These are phyloP conservation scores for Chionis minor DNA, from an alignment of 2,113 vertebrate genomes.

Conservation along the genomic window DNA sequence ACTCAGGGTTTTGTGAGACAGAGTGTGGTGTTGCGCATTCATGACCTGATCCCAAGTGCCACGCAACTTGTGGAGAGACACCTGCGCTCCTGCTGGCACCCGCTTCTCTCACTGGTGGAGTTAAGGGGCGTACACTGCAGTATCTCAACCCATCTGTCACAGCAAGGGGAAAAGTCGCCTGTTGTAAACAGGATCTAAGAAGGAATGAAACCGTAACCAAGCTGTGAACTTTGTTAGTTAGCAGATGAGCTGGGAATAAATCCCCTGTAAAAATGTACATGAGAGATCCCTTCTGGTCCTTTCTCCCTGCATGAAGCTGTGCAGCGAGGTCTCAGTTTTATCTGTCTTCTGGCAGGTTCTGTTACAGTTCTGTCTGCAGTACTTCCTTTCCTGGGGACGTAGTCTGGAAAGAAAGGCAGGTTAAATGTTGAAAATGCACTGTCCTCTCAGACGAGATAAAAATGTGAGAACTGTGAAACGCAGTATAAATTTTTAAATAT, in stretches of 20 bases:
- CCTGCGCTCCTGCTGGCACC: not conserved
- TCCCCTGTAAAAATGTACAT: not conserved
- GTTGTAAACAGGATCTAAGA: not conserved
- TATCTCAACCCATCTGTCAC: not conserved
- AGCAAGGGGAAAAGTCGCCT: not conserved
- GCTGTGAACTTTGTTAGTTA: not conserved
- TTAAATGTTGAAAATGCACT: not conserved
- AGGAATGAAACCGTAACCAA: not conserved
- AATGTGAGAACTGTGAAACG: not conserved
- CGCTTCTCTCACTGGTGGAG: not conserved
- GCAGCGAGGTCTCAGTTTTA: not conserved
- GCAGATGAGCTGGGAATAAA: not conserved
- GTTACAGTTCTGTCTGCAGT: not conserved
- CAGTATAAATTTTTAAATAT: not conserved
- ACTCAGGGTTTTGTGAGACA: not conserved
- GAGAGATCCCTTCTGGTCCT: not conserved
- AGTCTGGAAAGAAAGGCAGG: not conserved
- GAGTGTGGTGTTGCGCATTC: not conserved
- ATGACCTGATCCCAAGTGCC: not conserved
- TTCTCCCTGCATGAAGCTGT: not conserved
- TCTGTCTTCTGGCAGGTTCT: not conserved
- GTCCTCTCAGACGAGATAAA: not conserved
- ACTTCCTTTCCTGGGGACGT: not conserved
- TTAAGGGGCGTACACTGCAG: not conserved
- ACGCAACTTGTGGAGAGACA: not conserved